Conservation (phyloP, 2,113 vertebrate species). For the Lepus americanus region DNA sequence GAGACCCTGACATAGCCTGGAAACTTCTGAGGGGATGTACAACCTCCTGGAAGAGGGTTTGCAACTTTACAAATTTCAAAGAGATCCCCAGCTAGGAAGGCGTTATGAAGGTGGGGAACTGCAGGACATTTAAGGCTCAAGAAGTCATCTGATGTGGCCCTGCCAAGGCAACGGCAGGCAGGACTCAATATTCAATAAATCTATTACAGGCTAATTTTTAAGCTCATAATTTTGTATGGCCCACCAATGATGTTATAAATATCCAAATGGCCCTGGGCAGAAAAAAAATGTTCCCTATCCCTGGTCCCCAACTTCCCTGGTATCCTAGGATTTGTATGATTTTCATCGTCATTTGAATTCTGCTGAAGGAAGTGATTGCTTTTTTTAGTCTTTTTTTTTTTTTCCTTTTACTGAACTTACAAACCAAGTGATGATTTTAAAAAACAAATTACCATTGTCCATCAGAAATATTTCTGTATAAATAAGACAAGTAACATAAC, state of each 20-base stretch:
- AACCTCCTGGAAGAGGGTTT: neutral
- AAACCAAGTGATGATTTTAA: neutral
- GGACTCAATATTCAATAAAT: too few species aligned
- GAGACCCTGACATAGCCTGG: fast-evolving
- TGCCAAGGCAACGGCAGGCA: too few species aligned
- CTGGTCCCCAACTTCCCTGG: neutral
- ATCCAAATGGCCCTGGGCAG: too few species aligned
- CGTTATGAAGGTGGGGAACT: neutral
- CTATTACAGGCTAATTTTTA: too few species aligned
- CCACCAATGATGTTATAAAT: too few species aligned
- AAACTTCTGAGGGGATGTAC: neutral
- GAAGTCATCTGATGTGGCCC: too few species aligned
- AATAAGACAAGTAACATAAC: slow-evolving; percentile 20
- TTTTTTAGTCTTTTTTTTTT: neutral
- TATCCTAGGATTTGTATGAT: neutral
- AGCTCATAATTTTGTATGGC: too few species aligned
- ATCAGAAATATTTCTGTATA: slow-evolving; percentile 14
- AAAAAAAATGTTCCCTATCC: too few species aligned
- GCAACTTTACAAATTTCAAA: neutral
- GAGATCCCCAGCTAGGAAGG: neutral
- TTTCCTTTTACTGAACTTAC: neutral
- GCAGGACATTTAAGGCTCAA: too few species aligned
- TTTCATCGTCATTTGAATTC: neutral
- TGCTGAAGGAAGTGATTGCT: neutral
- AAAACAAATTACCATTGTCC: neutral